Base-by-base conservation (phyloP, 2,113 vertebrate species). In the Varanus komodoensis region DNA sequence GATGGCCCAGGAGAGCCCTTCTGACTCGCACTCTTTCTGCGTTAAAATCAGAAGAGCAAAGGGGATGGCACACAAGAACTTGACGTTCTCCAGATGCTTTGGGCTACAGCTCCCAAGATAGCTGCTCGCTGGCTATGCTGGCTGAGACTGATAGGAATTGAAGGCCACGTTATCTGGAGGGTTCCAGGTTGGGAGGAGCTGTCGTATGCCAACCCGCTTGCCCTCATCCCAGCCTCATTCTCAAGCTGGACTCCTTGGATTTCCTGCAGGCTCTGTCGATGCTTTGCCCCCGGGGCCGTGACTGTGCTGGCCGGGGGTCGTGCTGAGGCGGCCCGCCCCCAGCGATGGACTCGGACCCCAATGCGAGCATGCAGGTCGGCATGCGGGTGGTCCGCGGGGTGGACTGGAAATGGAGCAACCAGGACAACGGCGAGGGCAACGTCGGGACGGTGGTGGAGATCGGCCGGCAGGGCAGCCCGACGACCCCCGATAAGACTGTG, bases 361-460 rank as follows among this genome's bases (percentile, higher is more conserved):
- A 95, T 87, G 98, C 98, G 32, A 97, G 97, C 90, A 99, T 99
- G 98, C 99, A 99, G 97, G 98, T 99, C 93, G 99, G 99, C 91
- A 99, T 99, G 99, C 97, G 99, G 0, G 99, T 99, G 54, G 98
- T 99, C 8, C 99, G 99, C 0, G 99, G 99, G 38, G 91, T 98
- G 87, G 99, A 99, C 97, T 99, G 99, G 99, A 99, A 99, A 89
- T 99, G 99, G 99, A 98, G 97, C 90, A 98, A 97, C 97, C 99
- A 99, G 97, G 99, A 99, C 32, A 98, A 97, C 0, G 98, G 98
- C 0, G 99, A 99, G 97, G 99, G 99, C n/a, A 98, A 98, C 0
- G 97, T 98, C 73, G 99, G 99, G 91, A 99, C 99, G 0, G 99
- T 99, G 96, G 99, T 99, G 93, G 99, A 99, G 96, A 98, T 99